These are phyloP conservation scores for Drosophila kurseongensis DNA, from an alignment of 1,140 invertebrate species.

Conservation along the genomic window DNA sequence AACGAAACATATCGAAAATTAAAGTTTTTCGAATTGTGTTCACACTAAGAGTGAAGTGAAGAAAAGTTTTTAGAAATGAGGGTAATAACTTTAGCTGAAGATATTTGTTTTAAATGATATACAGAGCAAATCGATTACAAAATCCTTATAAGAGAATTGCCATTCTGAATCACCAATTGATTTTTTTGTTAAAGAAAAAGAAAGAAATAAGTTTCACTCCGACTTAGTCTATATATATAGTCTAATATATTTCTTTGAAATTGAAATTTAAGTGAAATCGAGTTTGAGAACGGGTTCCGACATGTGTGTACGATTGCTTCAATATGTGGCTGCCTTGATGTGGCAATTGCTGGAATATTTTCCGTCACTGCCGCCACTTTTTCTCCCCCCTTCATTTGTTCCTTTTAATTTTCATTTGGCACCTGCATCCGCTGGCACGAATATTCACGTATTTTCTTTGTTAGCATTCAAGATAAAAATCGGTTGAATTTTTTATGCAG, in stretches of 20 bases:
- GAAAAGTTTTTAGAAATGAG: conserved; percentile 1
- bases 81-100: background rate
- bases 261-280: background rate
- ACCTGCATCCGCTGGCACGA: conserved; percentile 25
- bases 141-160: background rate
- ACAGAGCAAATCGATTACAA: background rate
- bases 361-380: background rate
- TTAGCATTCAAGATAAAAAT: conserved; percentile 49
- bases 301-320: conserved; percentile 3
- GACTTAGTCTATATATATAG: no score
- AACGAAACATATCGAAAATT: conserved; percentile 18
- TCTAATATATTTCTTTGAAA: background rate
- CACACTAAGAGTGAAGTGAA: background rate
- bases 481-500: conserved; percentile 63
- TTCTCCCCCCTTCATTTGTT: background rate
- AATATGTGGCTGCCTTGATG: conserved; percentile 10
- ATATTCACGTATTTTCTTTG: conserved; percentile 26
- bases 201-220: no score
- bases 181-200: background rate
- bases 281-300: background rate
- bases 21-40: conserved; percentile 13
- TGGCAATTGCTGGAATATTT: conserved; percentile 30
- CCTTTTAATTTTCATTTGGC: conserved; percentile 36
- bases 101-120: background rate
- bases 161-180: background rate